Evolutionary conservation across 2,888 invertebrate species (phyloP), one percentile per base, ranked within the genome.

Genomic region (Acleris literana): DNA sequence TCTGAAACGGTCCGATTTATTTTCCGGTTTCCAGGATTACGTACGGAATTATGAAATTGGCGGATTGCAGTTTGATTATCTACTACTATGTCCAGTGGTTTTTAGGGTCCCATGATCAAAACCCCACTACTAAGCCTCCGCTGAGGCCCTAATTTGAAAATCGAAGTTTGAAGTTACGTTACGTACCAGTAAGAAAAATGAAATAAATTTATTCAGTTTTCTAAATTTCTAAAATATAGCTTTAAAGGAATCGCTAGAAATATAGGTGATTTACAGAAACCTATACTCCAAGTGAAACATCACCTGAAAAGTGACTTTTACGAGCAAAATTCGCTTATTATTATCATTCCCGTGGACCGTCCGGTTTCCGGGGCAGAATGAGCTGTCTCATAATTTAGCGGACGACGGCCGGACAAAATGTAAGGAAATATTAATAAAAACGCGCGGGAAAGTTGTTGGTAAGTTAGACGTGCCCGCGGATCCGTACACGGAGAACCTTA

Each of bases 311-410:
- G 6, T 64, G 49, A 48, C 49, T 51, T 60, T 18, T 59, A 49
- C 48, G 20, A 22, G 48, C 18, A 20, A 55, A 54, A 55, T 49
- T 49, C 43, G 49, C 43, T 54, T 59, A 49, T 54, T 64, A 64
- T 64, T 55, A 64, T 43, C 58, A 59, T 63, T 39, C 54, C 49
- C 49, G 33, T 48, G 61, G 54, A 33, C 59, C 54, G 16, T 64
- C 59, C 64, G 54, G 59, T n/a, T 63, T 65, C 60, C 65, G 60
- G 64, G n/a, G 18, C 29, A 44, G 60, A 61, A 60, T 56, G 65
- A 65, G 60, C 64, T 65, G 65, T 60, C 65, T 60, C 65, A 61
- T 65, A 61, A 60, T 56, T 65, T 51, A 56, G 20, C 60, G 60
- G 39, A 4, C 39, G 39, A 4, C 46, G 13, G 63, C 49, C 33